These are phyloP conservation scores for Odontophorus gujanensis DNA, from an alignment of 2,113 vertebrate genomes.

Conservation along the genomic window DNA sequence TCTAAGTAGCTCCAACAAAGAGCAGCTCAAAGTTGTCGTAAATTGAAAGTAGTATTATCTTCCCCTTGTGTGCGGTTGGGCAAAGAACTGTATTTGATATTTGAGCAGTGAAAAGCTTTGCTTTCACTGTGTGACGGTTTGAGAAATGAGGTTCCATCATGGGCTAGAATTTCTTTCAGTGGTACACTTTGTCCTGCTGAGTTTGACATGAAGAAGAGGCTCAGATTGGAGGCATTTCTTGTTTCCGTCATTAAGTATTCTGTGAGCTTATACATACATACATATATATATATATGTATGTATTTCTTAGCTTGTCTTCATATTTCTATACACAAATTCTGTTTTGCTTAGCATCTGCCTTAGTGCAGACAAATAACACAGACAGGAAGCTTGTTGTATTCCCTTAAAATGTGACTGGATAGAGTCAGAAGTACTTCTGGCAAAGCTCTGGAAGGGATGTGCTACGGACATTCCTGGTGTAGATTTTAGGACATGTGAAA, in stretches of 20 bases:
- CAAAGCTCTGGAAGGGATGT: not conserved
- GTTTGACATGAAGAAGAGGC: not conserved
- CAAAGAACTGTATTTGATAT: not conserved
- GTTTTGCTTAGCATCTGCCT: not conserved
- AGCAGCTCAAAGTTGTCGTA: not conserved
- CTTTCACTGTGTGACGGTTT: not conserved
- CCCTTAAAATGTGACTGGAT: not conserved
- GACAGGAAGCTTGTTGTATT: not conserved
- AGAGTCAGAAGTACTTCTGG: not conserved
- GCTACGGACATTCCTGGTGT: not conserved
- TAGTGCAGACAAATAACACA: not conserved
- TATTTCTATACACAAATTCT: not conserved
- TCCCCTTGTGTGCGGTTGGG: not conserved
- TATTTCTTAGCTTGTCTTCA: not conserved
- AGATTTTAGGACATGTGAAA: not conserved
- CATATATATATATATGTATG: too few species aligned
- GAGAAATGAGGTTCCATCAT: not conserved
- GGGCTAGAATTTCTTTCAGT: not conserved
- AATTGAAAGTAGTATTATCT: not conserved
- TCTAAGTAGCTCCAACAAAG: slow-evolving; percentile 10
- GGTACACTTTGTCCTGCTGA: not conserved
- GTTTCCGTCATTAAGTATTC: not conserved
- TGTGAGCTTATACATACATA: not conserved
- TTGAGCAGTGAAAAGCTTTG: not conserved
- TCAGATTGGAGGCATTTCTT: not conserved